phyloP scores from a whole-genome alignment of 2,113 vertebrate species.

The Sclerurus mexicanus region DNA sequence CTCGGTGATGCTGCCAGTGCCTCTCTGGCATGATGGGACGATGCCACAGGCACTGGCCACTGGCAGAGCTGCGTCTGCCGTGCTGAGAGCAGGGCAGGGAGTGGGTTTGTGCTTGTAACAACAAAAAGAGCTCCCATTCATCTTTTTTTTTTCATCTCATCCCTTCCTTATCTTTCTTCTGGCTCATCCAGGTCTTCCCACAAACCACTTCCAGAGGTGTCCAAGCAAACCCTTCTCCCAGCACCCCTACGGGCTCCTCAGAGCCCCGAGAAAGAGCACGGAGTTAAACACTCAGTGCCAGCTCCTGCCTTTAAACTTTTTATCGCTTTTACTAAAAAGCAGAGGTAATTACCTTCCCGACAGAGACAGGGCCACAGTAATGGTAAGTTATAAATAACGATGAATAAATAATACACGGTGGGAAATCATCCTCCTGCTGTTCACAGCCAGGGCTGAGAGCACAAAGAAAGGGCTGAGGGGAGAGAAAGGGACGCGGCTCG shows the following conservation, averaged over 20 bases:
- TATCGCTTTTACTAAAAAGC: slow-evolving; percentile 19
- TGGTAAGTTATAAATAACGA: not conserved
- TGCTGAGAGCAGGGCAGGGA: no score
- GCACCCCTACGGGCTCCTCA: rapidly evolving
- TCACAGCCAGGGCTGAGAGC: not conserved
- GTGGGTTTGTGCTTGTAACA: rapidly evolving
- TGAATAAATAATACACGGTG: not conserved
- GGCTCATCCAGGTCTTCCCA: not conserved
- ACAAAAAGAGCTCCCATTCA: no score
- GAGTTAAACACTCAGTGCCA: not conserved
- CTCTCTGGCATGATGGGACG: rapidly evolving
- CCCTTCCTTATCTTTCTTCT: no score
- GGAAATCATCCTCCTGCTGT: not conserved
- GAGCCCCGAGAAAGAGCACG: not conserved
- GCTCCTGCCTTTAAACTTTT: not conserved
- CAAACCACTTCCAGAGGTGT: not conserved
- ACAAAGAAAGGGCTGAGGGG: rapidly evolving
- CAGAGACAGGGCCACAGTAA: not conserved
- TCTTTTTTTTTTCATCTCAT: no score
- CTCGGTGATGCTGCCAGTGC: rapidly evolving
- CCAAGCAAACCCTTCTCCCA: not conserved
- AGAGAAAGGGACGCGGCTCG: rapidly evolving
- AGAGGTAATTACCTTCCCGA: slow-evolving; percentile 22
- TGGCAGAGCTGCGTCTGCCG: not conserved
- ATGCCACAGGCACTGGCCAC: not conserved